Evolutionary conservation across 2,888 invertebrate genomes (phyloP).

Genomic region (Brachyptera putata): DNA sequence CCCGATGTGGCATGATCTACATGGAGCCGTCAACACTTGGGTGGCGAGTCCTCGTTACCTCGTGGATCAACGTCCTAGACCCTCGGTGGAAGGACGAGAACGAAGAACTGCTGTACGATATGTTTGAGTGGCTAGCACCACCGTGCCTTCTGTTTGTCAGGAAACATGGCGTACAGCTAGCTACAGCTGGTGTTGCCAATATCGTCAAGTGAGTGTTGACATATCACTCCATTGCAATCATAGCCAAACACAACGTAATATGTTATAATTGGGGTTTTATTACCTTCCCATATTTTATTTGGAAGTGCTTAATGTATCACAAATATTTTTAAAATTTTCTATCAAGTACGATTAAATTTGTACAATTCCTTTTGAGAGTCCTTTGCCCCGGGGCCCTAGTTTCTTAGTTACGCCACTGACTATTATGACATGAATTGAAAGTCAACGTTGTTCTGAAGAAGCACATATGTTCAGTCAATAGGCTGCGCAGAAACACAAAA

Average conservation of each 20-base stretch:
- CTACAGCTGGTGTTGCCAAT: conserved; percentile 68
- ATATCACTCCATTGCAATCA: background rate
- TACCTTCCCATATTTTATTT: too few species aligned
- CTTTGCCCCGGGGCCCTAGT: too few species aligned
- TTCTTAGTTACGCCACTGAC: too few species aligned
- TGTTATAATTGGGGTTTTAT: conserved; percentile 9
- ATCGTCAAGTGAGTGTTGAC: conserved; percentile 33
- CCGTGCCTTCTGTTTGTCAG: conserved; percentile 68
- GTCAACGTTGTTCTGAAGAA: too few species aligned
- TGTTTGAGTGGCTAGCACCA: conserved; percentile 77
- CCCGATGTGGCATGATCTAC: conserved; percentile 87
- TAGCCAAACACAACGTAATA: background rate
- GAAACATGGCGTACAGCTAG: conserved; percentile 61
- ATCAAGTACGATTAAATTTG: too few species aligned
- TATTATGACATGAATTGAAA: too few species aligned
- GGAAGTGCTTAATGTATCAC: background rate
- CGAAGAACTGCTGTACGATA: conserved; percentile 53
- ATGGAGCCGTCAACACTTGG: conserved; percentile 82
- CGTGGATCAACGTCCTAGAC: conserved; percentile 69
- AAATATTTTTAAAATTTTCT: background rate
- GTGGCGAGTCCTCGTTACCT: conserved; percentile 73
- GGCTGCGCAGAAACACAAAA: too few species aligned
- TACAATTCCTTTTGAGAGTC: too few species aligned
- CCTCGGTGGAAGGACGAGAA: conserved; percentile 61
- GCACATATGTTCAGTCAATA: too few species aligned